phyloP scores from a whole-genome alignment of 2,888 invertebrate species.

The Steromphala cineraria region DNA sequence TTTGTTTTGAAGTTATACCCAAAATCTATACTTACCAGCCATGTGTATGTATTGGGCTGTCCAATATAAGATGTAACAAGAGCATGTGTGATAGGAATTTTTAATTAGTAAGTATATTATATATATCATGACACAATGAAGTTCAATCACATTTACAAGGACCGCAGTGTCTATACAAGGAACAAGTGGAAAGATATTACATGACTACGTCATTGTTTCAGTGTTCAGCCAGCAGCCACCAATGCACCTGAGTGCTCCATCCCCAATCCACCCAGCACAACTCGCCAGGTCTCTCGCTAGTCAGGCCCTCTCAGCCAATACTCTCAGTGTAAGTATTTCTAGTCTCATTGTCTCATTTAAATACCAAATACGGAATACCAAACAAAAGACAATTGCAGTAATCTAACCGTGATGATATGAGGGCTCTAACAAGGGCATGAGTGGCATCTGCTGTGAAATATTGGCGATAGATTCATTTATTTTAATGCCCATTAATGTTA shows the following conservation, averaged over 20 bases:
- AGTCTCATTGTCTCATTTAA: neutral
- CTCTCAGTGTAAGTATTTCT: constrained; percentile 49
- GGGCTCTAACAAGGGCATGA: too few relatives aligned
- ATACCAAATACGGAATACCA: too few relatives aligned
- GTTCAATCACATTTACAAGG: neutral
- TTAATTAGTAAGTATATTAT: neutral
- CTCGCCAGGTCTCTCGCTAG: constrained; percentile 36
- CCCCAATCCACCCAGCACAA: constrained; percentile 73
- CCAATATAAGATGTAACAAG: neutral
- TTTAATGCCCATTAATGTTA: neutral
- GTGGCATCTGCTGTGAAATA: too few relatives aligned
- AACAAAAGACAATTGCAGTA: too few relatives aligned
- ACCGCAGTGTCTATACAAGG: neutral
- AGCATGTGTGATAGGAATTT: neutral
- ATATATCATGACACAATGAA: neutral
- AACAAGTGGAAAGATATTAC: too few relatives aligned
- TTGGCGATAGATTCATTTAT: too few relatives aligned
- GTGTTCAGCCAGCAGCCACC: constrained; percentile 76
- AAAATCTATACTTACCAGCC: too few relatives aligned
- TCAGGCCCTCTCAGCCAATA: constrained; percentile 35
- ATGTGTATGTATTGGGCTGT: neutral
- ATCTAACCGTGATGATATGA: too few relatives aligned
- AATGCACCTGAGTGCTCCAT: constrained; percentile 74
- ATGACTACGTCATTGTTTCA: constrained; percentile 43
- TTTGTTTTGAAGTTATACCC: too few relatives aligned